Base-by-base conservation (phyloP, 2,888 invertebrate species). In the Hydraecia micacea region DNA sequence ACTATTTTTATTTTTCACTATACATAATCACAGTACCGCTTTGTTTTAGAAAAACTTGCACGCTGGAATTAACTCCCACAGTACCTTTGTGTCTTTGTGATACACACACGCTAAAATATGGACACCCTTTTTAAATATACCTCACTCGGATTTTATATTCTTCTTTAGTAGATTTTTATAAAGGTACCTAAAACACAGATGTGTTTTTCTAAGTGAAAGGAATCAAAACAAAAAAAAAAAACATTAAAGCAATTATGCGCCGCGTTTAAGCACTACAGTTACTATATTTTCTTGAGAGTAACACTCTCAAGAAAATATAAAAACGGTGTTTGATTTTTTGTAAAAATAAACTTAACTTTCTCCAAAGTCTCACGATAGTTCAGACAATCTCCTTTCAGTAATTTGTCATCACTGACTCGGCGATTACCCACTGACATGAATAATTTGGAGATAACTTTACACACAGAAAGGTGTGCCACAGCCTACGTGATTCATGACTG, bases 1-100 rank as follows among this genome's bases (percentile, higher is more conserved):
- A 46, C n/a, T 65, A 49, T 79, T 77, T 75, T 80, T 73, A 75
- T 81, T 80, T 55, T 81, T 78, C 65, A 78, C 65, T 77, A 77
- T 6, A 52, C 15, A 52, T 66, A 79, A 73, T 66, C 71, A 75
- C 73, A 77, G 66, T 72, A 76, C 74, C n/a, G 70, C 71, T 80
- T 83, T 81, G 75, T 81, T 81, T 81, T 67, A 83, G 73, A 81
- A 78, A 78, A 83, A 73, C 42, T 73, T 77, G 52, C 73, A 74
- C 60, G 52, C 78, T 77, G 66, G 69, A 79, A 77, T 85, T 77
- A 78, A 72, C 71, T 77, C 71, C 18, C 65, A 75, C 77, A 79
- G 75, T 75, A 76, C 79, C 74, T 76, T 87, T 85, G 75, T 85
- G 67, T 81, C 86, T 87, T 87, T 84, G 79, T 83, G 78, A 86